phyloP scores from a whole-genome alignment of 1,140 invertebrate genomes.

The Lamellibrachia luymesi region DNA sequence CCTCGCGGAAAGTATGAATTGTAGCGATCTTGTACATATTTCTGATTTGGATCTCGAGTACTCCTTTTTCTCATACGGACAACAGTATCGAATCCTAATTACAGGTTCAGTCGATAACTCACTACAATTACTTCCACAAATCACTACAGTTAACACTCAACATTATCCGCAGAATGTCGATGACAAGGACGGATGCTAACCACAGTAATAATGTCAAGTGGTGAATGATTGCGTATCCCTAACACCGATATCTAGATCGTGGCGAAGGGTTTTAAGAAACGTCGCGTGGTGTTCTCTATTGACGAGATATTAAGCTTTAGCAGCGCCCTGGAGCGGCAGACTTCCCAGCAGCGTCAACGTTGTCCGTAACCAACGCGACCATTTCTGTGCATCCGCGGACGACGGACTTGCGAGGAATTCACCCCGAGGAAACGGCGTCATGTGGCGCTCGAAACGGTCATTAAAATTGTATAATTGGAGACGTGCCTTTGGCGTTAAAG shows the following conservation, averaged over 20 bases:
- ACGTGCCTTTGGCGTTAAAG: not conserved
- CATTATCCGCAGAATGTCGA: not conserved
- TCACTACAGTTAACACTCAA: not conserved
- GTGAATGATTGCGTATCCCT: not conserved
- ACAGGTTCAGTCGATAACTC: not conserved
- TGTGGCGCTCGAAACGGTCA: not conserved
- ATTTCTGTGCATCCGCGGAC: not conserved
- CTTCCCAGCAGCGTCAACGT: not conserved
- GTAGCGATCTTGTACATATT: no score
- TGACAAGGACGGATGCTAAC: not conserved
- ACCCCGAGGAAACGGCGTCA: not conserved
- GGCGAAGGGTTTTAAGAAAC: not conserved
- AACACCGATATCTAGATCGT: not conserved
- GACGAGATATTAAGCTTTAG: not conserved
- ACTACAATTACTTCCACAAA: not conserved
- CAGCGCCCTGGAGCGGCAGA: not conserved
- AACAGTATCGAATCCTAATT: not conserved
- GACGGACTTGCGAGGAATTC: not conserved
- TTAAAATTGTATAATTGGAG: conserved; percentile 6
- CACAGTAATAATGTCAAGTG: not conserved
- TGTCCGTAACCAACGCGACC: not conserved
- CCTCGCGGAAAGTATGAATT: no score
- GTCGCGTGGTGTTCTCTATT: not conserved
- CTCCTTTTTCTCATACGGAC: not conserved
- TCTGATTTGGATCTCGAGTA: not conserved